Conservation (phyloP, 1,140 invertebrate genomes). For the Pseudomyrmex flavicornis region DNA sequence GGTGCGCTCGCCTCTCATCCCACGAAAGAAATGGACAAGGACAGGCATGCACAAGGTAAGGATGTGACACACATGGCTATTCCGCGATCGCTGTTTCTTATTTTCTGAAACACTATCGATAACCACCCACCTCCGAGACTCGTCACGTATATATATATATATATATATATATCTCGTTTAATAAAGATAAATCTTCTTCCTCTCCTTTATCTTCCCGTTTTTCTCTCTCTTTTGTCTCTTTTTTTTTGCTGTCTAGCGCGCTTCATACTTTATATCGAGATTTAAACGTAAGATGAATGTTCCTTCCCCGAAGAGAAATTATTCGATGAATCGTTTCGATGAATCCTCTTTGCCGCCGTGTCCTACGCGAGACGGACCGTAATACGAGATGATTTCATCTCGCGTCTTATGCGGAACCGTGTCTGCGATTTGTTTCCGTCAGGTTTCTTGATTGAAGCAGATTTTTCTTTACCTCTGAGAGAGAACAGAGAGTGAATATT, state of each 20-base stretch:
- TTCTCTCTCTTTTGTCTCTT: background rate
- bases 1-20: conserved; percentile 41
- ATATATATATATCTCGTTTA: background rate
- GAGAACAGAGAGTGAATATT: too few species aligned
- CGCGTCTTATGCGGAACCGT: background rate
- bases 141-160: conserved; percentile 3
- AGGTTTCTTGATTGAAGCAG: background rate
- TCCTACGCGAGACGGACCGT: background rate
- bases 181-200: conserved; percentile 1
- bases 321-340: conserved; percentile 17
- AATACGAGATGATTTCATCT: conserved; percentile 8
- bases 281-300: conserved; percentile 28
- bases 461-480: background rate
- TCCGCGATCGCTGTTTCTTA: background rate
- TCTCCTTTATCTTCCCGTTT: background rate
- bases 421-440: background rate
- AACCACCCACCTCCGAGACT: background rate
- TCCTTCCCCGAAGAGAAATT: conserved; percentile 11
- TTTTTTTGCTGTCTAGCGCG: too few species aligned
- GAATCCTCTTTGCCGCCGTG: background rate
- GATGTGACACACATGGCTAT: background rate
- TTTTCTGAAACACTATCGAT: conserved; percentile 21
- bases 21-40: conserved; percentile 78
- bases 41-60: conserved; percentile 78
- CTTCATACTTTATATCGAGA: background rate